Evolutionary conservation across 2,113 vertebrate genomes (phyloP).

Genomic region (Phrynosoma blainvillii): DNA sequence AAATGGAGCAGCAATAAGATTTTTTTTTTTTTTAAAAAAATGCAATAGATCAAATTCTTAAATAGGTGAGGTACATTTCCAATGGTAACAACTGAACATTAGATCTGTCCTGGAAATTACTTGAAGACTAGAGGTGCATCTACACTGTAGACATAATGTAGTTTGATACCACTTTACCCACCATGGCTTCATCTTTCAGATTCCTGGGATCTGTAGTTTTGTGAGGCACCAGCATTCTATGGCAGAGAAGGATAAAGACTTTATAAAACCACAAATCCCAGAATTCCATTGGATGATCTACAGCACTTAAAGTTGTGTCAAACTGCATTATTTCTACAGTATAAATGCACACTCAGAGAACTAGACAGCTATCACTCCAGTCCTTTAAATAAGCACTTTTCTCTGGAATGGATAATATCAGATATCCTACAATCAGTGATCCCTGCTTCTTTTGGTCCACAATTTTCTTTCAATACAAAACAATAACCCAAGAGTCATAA

Average conservation of each 20-base stretch:
- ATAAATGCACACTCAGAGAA: neutral
- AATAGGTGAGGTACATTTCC: neutral
- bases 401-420: neutral
- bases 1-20: neutral
- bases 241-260: no score
- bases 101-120: neutral
- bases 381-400: neutral
- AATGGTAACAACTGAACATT: neutral
- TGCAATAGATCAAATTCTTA: accelerated
- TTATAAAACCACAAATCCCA: no score
- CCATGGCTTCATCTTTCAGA: no score
- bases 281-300: no score
- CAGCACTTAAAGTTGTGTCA: no score
- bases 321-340: no score
- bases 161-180: no score
- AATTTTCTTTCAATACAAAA: neutral
- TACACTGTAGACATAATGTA: no score
- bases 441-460: neutral
- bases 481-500: neutral
- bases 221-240: no score
- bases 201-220: no score
- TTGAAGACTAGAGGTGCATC: neutral
- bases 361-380: neutral
- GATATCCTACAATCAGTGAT: neutral
- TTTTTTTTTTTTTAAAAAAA: neutral